These are phyloP conservation scores for Phataginus tricuspis DNA, from an alignment of 2,797 vertebrate genomes.

Conservation along the genomic window DNA sequence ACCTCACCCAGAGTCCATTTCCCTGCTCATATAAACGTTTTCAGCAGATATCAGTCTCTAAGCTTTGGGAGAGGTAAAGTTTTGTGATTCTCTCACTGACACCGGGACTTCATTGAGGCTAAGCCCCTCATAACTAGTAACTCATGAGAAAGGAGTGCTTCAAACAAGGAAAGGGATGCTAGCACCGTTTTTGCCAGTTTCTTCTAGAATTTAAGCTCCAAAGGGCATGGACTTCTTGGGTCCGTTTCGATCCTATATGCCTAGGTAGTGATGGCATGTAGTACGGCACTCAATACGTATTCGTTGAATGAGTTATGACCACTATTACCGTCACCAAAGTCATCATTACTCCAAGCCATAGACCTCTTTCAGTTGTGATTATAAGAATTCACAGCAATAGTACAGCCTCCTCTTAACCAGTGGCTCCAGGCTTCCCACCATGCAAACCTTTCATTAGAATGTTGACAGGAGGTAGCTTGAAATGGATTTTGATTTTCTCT, in stretches of 20 bases:
- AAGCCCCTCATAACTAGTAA: slow-evolving; percentile 14
- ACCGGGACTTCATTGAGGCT: background rate
- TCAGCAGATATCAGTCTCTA: background rate
- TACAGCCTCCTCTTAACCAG: background rate
- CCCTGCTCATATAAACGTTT: background rate
- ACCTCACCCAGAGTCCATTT: background rate
- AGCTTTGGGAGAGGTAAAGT: slow-evolving; percentile 44
- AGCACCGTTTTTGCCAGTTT: background rate
- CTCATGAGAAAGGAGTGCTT: background rate
- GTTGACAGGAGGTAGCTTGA: background rate
- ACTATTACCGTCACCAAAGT: background rate
- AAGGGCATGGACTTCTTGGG: background rate
- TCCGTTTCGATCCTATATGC: background rate
- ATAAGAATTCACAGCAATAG: background rate
- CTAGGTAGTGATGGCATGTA: background rate
- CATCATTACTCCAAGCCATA: background rate
- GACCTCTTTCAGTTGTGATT: background rate
- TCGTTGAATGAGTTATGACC: background rate
- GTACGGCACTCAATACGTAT: background rate
- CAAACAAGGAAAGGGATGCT: background rate
- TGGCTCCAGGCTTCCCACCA: background rate
- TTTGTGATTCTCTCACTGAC: slow-evolving; percentile 29
- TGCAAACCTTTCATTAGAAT: background rate
- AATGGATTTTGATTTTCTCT: slow-evolving; percentile 51
- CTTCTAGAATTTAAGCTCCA: slow-evolving; percentile 33